Base-by-base conservation (phyloP, 1,140 invertebrate genomes). In the Bombus breviceps region DNA sequence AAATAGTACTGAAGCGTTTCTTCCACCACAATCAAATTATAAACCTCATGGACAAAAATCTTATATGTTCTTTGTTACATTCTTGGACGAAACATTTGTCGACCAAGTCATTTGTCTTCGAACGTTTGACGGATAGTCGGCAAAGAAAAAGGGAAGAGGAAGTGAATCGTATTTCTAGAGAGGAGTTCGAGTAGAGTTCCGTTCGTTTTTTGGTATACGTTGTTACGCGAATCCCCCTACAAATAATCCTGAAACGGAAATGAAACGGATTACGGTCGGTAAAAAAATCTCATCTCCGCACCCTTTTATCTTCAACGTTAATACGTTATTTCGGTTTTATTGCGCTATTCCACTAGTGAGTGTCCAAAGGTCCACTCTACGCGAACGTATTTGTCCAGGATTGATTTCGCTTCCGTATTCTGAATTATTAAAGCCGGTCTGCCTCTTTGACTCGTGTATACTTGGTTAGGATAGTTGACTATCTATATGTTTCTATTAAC, bases 291-390 rank as follows among this genome's bases (percentile, higher is more conserved):
- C 75, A 78, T 78, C 75, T 47, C 53, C 37, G 47, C 18, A 22
- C 64, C 74, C 64, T 57, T 84, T 71, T 79, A 43, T 72, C 78
- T 75, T 47, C 66, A 37, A 12, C 57, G 75, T 79, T 62, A 72
- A 84, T 84, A 72, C 66, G 82, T 79, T 79, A 75, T 72, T 79
- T 71, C 82, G 76, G 13, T 39, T 84, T 72, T 79, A 84, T 84
- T 77, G 25, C 43, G 6, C 37, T 22, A 1, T 53, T 53, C 47
- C 18, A 53, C 47, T 22, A 53, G 47, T 22, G 18, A 53, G 18
- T 22, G 47, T 22, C 47, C 47, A 53, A 53, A 53, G 47, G 47
- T 53, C 18, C 4, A 28, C 41, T 34, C 25, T n/a, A 25, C 28
- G 32, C 3, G 41, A 37, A 28, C 64, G 78, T 41, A 57, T 43